These are phyloP conservation scores for Drosophila neonasuta DNA, from an alignment of 2,888 invertebrate genomes.

Conservation along the genomic window DNA sequence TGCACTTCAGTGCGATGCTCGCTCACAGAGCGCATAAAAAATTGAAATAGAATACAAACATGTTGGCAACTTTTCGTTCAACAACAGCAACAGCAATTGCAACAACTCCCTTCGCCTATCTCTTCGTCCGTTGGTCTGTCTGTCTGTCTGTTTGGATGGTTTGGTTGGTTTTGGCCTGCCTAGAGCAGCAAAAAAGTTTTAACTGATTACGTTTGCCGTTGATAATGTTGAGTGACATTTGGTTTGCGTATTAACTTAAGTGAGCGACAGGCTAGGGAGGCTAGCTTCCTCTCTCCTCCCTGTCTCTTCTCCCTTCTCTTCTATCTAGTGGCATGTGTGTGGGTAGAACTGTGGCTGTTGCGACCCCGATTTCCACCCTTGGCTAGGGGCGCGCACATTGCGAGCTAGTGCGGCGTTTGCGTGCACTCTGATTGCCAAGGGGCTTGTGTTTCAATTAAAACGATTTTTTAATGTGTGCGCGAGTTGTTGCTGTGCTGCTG, in stretches of 20 bases:
- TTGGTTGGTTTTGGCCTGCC: conserved; percentile 43
- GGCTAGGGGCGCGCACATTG: conserved; percentile 18
- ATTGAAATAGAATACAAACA: conserved; percentile 71
- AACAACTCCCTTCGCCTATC: conserved; percentile 6
- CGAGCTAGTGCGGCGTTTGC: conserved; percentile 60
- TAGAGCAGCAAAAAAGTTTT: conserved; percentile 62
- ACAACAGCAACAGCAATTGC: conserved; percentile 34
- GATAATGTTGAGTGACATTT: conserved; percentile 78
- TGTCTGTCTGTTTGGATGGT: conserved; percentile 30
- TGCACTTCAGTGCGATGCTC: conserved; percentile 47
- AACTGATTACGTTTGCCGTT: conserved; percentile 77
- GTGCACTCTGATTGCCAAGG: conserved; percentile 65
- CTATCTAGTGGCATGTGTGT: conserved; percentile 23
- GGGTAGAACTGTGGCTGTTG: conserved; percentile 10
- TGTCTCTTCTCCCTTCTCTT: background rate
- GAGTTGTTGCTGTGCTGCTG: conserved; percentile 5
- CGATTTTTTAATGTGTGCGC: conserved; percentile 63
- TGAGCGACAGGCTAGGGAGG: conserved; percentile 59
- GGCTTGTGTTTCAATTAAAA: conserved; percentile 73
- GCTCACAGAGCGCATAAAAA: conserved; percentile 56
- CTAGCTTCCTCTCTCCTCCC: background rate
- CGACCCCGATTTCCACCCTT: conserved; percentile 15
- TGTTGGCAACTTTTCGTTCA: conserved; percentile 66
- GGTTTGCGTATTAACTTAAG: conserved; percentile 78
- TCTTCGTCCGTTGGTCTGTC: conserved; percentile 1